Conservation (phyloP, 2,888 invertebrate genomes). For the Hydrotaea cyrtoneurina region DNA sequence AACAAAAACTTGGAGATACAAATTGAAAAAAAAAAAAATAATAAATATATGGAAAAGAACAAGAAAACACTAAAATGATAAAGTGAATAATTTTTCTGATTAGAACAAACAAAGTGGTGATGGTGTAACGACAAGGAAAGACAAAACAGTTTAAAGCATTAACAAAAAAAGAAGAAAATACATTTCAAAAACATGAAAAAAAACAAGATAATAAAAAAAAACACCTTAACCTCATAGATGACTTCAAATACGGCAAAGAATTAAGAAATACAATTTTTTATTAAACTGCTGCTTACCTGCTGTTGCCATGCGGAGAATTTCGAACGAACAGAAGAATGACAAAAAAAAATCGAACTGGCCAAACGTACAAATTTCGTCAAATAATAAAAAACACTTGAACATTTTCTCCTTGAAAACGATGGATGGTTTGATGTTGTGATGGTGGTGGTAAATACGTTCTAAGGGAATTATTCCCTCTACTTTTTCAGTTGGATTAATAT, state of each 20-base stretch:
- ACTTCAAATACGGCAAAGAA: neutral
- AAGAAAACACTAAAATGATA: neutral
- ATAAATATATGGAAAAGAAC: neutral
- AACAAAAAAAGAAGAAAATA: neutral
- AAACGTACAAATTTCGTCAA: neutral
- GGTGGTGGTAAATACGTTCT: conserved; percentile 10
- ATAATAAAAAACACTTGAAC: neutral
- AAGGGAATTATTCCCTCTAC: conserved; percentile 1
- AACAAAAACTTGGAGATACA: conserved; percentile 23
- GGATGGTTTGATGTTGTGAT: neutral
- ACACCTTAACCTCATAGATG: neutral
- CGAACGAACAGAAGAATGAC: neutral
- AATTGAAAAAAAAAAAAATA: conserved; percentile 22
- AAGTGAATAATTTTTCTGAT: conserved; percentile 1
- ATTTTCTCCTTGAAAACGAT: neutral
- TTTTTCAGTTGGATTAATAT: neutral
- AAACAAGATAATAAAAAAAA: neutral
- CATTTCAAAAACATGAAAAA: neutral
- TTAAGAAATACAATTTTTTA: no score
- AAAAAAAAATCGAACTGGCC: conserved; percentile 8
- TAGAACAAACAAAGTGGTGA: neutral
- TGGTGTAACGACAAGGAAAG: conserved; percentile 18
- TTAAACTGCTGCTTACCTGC: no score
- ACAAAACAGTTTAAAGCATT: neutral
- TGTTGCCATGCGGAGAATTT: conserved; percentile 39